A percentile compares a stretch with the other conserved stretches of the same genome.
These are phyloP conservation scores for Trichonephila clavata DNA, from an alignment of 1,140 invertebrate species.

Conservation along the genomic window DNA sequence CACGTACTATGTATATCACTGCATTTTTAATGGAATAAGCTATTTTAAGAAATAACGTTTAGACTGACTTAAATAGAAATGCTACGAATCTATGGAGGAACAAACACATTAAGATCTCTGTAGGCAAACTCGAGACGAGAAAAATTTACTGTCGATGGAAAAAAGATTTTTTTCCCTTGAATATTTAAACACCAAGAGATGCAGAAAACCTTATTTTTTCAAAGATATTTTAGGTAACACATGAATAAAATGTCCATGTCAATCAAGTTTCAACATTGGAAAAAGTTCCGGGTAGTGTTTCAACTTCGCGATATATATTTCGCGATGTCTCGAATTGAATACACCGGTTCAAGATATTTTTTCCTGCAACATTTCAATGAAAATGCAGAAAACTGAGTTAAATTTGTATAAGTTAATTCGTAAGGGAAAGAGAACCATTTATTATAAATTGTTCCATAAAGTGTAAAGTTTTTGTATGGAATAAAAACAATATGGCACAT, in stretches of 20 bases:
- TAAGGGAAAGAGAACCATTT: not conserved
- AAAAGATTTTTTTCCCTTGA: not conserved
- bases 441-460: not conserved
- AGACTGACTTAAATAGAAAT: not conserved
- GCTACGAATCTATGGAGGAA: not conserved
- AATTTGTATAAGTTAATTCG: not conserved
- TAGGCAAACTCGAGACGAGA: not conserved
- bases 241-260: not conserved
- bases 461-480: not conserved
- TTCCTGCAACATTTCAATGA: not conserved
- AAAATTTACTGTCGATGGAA: not conserved
- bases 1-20: not conserved
- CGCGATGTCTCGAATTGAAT: not conserved
- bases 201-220: not conserved
- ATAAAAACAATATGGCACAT: not conserved
- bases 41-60: not conserved
- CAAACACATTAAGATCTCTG: not conserved
- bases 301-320: not conserved
- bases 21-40: not conserved
- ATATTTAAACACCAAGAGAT: not conserved
- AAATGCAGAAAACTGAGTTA: not conserved
- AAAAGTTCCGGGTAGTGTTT: not conserved
- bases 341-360: not conserved
- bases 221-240: not conserved
- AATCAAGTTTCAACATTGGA: not conserved